These are phyloP conservation scores for Cryptocheilus praepositus DNA, from an alignment of 2,888 invertebrate genomes.

Conservation along the genomic window DNA sequence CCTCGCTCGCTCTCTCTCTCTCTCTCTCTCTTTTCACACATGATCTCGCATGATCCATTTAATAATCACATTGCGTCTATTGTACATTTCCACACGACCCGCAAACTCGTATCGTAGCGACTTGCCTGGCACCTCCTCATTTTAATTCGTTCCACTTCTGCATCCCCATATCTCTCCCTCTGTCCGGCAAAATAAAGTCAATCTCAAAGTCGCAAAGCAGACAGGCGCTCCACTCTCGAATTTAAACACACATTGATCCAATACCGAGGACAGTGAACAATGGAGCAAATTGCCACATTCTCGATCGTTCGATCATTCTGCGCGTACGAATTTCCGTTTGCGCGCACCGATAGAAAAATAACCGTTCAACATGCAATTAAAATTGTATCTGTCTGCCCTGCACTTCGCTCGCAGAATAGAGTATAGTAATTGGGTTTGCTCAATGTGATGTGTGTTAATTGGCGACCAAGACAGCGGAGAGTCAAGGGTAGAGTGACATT, in stretches of 20 bases:
- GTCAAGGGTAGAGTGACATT: conserved; percentile 2
- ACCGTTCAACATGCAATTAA: neutral
- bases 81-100: conserved; percentile 69
- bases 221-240: neutral
- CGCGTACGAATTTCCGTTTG: neutral
- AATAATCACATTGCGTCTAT: conserved; percentile 72
- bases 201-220: conserved; percentile 33
- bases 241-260: too few species aligned
- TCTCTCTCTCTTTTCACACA: conserved; percentile 30
- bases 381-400: conserved; percentile 2
- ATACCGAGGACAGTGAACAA: too few species aligned
- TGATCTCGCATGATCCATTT: conserved; percentile 41
- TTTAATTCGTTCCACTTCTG: conserved; percentile 21
- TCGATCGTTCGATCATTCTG: too few species aligned
- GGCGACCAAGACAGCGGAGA: neutral
- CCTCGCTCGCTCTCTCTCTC: neutral
- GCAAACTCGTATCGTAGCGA: conserved; percentile 62
- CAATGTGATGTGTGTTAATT: neutral
- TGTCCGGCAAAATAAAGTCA: conserved; percentile 24
- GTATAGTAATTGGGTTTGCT: too few species aligned
- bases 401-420: neutral
- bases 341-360: conserved; percentile 11
- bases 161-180: conserved; percentile 35
- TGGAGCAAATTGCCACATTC: too few species aligned
- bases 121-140: conserved; percentile 49